phyloP scores from a whole-genome alignment of 2,113 vertebrate genomes.

The Brachypodius melanocephalos region DNA sequence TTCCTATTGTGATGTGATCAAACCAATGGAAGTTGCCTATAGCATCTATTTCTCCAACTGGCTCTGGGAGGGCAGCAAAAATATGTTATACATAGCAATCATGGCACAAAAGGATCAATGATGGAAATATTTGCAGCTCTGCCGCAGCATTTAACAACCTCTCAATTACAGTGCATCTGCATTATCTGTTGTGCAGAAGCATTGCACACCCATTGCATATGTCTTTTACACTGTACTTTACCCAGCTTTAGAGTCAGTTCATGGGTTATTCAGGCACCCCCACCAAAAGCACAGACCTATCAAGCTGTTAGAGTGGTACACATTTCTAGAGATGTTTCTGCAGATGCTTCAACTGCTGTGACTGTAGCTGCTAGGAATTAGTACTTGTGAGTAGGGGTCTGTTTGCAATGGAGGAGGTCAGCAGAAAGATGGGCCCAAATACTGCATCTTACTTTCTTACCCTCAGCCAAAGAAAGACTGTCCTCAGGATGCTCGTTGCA shows the following conservation, averaged over 20 bases:
- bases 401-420: background rate
- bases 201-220: accelerated
- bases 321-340: background rate
- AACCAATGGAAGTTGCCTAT: background rate
- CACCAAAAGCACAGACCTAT: background rate
- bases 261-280: background rate
- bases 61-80: background rate
- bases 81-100: background rate
- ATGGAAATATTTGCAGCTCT: background rate
- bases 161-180: background rate
- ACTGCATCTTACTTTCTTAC: background rate
- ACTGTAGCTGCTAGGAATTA: background rate
- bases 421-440: background rate
- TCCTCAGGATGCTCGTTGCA: background rate
- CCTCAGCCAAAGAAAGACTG: background rate
- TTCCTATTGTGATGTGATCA: background rate
- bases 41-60: background rate
- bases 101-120: background rate
- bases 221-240: background rate
- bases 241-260: background rate
- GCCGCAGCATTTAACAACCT: background rate
- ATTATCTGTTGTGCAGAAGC: background rate
- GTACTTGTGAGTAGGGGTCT: background rate
- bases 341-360: background rate
- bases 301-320: background rate